Percentiles rank a stretch among this genome's conserved stretches.
phyloP scores from a whole-genome alignment of 2,888 invertebrate species.

The Teleogryllus oceanicus region DNA sequence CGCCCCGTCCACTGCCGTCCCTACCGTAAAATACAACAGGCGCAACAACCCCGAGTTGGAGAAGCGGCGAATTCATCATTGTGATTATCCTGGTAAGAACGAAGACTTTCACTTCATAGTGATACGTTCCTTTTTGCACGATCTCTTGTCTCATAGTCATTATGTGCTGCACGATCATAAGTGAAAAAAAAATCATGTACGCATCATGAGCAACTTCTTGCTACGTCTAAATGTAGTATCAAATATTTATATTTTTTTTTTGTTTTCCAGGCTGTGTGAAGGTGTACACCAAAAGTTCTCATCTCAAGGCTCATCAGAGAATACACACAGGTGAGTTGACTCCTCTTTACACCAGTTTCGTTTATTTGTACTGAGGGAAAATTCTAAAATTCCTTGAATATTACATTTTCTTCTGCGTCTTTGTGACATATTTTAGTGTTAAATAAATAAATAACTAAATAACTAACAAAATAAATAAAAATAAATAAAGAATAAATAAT shows the following conservation, averaged over 20 bases:
- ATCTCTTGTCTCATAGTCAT: not conserved
- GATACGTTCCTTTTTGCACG: not conserved
- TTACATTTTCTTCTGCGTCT: no score
- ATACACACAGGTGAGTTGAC: conserved; percentile 86
- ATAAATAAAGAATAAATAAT: no score
- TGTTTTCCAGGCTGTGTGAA: conserved; percentile 82
- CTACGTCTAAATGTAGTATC: no score
- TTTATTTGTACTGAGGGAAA: no score
- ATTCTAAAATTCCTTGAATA: no score
- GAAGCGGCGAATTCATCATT: conserved; percentile 92
- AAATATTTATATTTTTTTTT: no score
- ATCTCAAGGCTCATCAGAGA: conserved; percentile 94
- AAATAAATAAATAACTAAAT: no score
- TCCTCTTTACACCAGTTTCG: not conserved
- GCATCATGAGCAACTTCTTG: no score
- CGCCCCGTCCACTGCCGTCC: conserved; percentile 41
- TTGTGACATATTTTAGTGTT: no score
- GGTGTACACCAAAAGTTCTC: conserved; percentile 97
- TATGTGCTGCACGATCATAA: not conserved
- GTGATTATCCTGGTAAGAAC: conserved; percentile 83
- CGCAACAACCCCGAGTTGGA: conserved; percentile 96
- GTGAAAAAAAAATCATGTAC: no score
- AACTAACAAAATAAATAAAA: no score
- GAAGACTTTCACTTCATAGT: not conserved
- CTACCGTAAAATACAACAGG: conserved; percentile 73